A percentile compares a stretch with the other conserved stretches of the same genome.
Conservation (phyloP, 2,888 invertebrate species). For the Gymnocheta viridis region DNA sequence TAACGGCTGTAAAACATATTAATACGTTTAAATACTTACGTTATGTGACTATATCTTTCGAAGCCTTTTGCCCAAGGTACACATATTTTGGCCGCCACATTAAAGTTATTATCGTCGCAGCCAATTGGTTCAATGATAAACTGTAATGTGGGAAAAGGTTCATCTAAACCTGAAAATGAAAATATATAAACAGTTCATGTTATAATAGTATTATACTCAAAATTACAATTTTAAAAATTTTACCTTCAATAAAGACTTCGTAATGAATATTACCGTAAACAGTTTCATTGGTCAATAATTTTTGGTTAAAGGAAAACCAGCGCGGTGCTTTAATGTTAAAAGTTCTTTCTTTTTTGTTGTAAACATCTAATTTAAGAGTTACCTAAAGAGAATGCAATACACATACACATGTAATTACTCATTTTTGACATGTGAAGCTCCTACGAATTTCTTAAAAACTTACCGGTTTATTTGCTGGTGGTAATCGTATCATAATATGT, state of each 20-base stretch:
- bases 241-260: constrained; percentile 84
- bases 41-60: constrained; percentile 82
- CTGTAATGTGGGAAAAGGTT: constrained; percentile 85
- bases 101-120: constrained; percentile 76
- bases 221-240: neutral
- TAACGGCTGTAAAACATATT: no score
- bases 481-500: constrained; percentile 87
- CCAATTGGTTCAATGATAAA: constrained; percentile 84
- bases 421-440: no score
- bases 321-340: constrained; percentile 79
- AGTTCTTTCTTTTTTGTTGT: constrained; percentile 83
- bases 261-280: constrained; percentile 84
- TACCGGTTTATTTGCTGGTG: constrained; percentile 85
- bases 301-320: constrained; percentile 81
- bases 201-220: neutral
- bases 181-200: neutral
- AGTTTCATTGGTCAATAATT: constrained; percentile 83
- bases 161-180: constrained; percentile 81
- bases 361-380: constrained; percentile 85
- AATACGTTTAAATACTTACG: constrained; percentile 71
- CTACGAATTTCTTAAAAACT: constrained; percentile 26
- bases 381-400: constrained; percentile 83
- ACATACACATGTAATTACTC: no score
- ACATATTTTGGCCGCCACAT: constrained; percentile 85
- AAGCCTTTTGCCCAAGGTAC: constrained; percentile 87